phyloP scores from a whole-genome alignment of 2,888 invertebrate species.

The Eupithecia subumbrata region DNA sequence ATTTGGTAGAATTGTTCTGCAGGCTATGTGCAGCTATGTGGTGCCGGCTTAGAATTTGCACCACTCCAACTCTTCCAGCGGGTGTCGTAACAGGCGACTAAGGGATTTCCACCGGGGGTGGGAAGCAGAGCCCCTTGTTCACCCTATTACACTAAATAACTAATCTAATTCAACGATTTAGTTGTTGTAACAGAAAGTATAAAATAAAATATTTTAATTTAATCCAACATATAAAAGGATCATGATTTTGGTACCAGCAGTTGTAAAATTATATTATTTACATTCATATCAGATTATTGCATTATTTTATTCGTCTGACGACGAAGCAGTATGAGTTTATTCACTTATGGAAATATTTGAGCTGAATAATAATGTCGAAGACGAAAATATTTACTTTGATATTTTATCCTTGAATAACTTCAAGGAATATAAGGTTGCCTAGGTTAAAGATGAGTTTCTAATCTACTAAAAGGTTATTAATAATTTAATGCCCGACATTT shows the following conservation, averaged over 20 bases:
- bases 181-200: background rate
- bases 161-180: background rate
- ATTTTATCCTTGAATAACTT: too few relatives aligned
- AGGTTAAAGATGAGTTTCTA: background rate
- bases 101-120: too few relatives aligned
- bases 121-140: too few relatives aligned
- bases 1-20: too few relatives aligned
- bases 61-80: too few relatives aligned
- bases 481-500: too few relatives aligned
- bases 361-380: background rate
- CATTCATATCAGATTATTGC: background rate
- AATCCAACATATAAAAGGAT: background rate
- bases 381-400: slow-evolving; percentile 1
- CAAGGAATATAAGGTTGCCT: background rate
- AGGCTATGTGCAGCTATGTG: too few relatives aligned
- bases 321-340: background rate
- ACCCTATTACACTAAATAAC: background rate
- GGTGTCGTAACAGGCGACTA: too few relatives aligned
- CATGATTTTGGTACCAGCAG: background rate
- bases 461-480: background rate
- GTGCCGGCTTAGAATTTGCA: too few relatives aligned
- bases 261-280: background rate
- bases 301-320: background rate
- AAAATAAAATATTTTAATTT: background rate
- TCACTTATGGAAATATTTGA: background rate